Evolutionary conservation across 2,113 vertebrate genomes (phyloP).

Genomic region (Elachura formosa): DNA sequence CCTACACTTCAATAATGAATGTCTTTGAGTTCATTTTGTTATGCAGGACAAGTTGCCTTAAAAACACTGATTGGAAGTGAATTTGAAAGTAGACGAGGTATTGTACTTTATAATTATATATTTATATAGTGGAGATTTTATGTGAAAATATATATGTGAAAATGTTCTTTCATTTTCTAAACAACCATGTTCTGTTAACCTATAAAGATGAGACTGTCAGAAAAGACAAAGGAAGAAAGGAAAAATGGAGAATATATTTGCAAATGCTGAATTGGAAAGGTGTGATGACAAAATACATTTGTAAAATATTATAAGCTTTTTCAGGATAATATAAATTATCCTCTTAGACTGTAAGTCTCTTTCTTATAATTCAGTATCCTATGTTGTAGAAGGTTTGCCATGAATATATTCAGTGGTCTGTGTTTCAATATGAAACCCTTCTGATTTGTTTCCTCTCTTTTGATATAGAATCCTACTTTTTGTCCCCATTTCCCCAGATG

Average conservation of each 20-base stretch:
- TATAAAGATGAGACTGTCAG: not conserved
- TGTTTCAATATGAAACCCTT: not conserved
- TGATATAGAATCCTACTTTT: not conserved
- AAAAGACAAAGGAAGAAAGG: not conserved
- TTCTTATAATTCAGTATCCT: not conserved
- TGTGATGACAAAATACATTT: not conserved
- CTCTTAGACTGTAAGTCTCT: not conserved
- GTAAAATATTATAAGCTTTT: not conserved
- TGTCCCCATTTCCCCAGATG: not conserved
- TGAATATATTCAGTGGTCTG: not conserved
- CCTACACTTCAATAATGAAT: not conserved
- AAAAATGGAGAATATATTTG: not conserved
- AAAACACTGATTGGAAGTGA: not conserved
- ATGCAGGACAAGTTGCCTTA: not conserved
- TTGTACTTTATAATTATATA: not conserved
- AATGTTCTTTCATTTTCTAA: not conserved
- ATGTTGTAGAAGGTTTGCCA: not conserved
- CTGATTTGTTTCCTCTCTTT: not conserved
- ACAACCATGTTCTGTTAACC: not conserved
- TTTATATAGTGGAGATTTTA: not conserved
- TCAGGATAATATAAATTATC: not conserved
- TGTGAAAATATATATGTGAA: not conserved
- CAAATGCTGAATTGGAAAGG: not conserved
- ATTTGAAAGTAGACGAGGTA: not conserved
- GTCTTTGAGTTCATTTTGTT: not conserved